Evolutionary conservation across 2,113 vertebrate genomes (phyloP).

Genomic region (Tretioscincus oriximinensis): DNA sequence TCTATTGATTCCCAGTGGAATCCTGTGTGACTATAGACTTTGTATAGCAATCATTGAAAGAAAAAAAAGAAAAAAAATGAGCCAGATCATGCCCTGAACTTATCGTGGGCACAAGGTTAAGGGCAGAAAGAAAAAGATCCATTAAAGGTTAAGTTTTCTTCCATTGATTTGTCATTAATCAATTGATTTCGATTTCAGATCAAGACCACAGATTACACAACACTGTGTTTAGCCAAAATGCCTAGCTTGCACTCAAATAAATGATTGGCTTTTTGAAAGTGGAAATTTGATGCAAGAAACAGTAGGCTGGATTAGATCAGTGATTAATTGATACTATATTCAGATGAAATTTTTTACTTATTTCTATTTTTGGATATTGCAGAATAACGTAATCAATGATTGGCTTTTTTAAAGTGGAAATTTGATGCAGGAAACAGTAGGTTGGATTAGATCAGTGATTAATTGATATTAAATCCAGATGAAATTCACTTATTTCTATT

Average conservation of each 20-base stretch:
- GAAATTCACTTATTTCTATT: too few species aligned
- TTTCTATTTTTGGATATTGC: too few species aligned
- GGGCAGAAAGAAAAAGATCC: slow-evolving; percentile 23
- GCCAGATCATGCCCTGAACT: background rate
- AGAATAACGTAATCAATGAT: background rate
- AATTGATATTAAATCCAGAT: background rate
- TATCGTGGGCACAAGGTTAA: background rate
- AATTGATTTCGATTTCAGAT: slow-evolving; percentile 61
- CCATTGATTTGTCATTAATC: slow-evolving; percentile 39
- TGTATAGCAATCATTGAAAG: slow-evolving; percentile 37
- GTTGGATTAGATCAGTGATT: background rate
- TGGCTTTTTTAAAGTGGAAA: background rate
- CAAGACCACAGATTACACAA: slow-evolving; percentile 30
- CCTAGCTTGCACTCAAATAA: background rate
- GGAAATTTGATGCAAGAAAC: background rate
- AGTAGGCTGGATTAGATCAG: background rate
- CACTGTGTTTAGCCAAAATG: slow-evolving; percentile 41
- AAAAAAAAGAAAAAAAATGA: slow-evolving; percentile 54
- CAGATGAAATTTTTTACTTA: too few species aligned
- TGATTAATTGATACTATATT: background rate
- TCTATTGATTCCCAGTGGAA: slow-evolving; percentile 51
- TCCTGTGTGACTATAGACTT: slow-evolving; percentile 42
- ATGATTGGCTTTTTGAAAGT: background rate
- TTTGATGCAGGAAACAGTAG: too few species aligned
- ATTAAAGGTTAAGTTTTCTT: slow-evolving; percentile 51